Evolutionary conservation across 2,888 invertebrate species (phyloP), one percentile per base, ranked within the genome.

Genomic region (Rhagophthalmus giganteus): DNA sequence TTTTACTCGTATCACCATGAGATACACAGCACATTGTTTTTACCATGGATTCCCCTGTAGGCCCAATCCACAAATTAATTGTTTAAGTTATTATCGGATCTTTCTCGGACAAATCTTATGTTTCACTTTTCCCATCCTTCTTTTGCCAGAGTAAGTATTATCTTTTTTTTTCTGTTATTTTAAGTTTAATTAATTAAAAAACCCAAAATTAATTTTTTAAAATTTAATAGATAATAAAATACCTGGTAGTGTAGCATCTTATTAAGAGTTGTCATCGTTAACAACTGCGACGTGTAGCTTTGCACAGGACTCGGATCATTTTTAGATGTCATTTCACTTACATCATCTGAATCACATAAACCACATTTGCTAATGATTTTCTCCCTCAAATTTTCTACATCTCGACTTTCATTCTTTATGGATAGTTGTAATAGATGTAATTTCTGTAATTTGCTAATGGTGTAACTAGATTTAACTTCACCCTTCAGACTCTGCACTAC

Each of bases 391-490:
- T 72, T 79, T 41, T 80, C 77, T 0, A 83, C 84, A 3, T 86
- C 84, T 13, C 84, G 79, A 28, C 81, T 79, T 42, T 81, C 80
- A 62, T 86, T 86, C 68, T 85, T 85, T 48, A 88, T 84, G 2
- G 84, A 80, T 57, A 88, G 83, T 76, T 89, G 88, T 9, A 86
- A 71, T 27, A 82, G 78, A 68, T 88, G 88, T 20, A 88, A 65
- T 62, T 81, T 82, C 44, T 85, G 80, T n/a, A 92, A 71, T 57
- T 86, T 86, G 1, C 80, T 80, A 3, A 88, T 79, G 30, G 82
- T 83, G 64, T 90, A 91, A 68, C 90, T 90, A 1, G 79, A 81
- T 53, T 85, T 81, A 35, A 89, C 80, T 66, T 89, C 88, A 1
- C 78, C 78, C 56, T 78, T 78, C 1, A 79, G 68, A 58, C 83